These are phyloP conservation scores for Pterophyllum scalare DNA, from an alignment of 2,113 vertebrate species.

Conservation along the genomic window DNA sequence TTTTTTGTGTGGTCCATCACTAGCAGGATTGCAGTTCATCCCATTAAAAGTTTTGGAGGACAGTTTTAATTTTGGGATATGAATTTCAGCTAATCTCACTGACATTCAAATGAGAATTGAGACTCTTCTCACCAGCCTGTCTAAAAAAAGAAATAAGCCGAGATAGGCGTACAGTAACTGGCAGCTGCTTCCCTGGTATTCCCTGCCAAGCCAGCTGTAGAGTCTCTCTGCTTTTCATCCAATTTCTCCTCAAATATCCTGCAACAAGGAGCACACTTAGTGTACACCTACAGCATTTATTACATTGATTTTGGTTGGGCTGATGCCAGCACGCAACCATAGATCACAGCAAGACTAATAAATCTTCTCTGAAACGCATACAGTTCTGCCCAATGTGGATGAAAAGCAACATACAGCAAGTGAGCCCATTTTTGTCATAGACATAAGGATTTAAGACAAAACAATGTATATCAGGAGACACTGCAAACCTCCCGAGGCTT, in stretches of 20 bases:
- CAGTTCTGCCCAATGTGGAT: neutral
- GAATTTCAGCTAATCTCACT: constrained; percentile 42
- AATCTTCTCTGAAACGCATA: neutral
- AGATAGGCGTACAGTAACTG: constrained; percentile 15
- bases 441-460: neutral
- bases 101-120: constrained; percentile 51
- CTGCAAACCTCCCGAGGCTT: neutral
- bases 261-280: neutral
- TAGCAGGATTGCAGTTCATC: neutral
- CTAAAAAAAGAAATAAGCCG: constrained; percentile 56
- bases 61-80: constrained; percentile 20
- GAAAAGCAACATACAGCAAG: neutral
- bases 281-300: neutral
- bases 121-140: constrained; percentile 20
- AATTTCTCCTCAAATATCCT: constrained; percentile 12
- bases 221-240: constrained; percentile 20
- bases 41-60: neutral
- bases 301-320: neutral
- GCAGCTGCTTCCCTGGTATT: constrained; percentile 46
- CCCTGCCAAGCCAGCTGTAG: constrained; percentile 38
- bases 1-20: neutral
- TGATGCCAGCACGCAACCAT: neutral
- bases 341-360: neutral
- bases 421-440: neutral
- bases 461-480: neutral